Evolutionary conservation across 2,888 invertebrate species (phyloP).

Genomic region (Megaustenia siamemsis): DNA sequence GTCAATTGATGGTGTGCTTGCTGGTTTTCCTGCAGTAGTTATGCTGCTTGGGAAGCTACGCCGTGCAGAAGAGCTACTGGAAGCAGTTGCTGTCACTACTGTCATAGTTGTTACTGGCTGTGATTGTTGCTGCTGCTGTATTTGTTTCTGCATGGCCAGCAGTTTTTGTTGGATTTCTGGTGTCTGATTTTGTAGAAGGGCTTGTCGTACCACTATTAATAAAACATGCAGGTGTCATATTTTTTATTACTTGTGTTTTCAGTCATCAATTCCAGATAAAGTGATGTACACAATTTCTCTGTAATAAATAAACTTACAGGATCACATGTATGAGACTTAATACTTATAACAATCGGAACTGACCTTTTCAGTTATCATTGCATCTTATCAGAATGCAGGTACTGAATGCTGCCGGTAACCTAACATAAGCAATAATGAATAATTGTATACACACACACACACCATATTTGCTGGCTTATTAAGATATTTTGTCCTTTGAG

Average conservation of each 20-base stretch:
- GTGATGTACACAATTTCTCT: too few species aligned
- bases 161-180: conserved; percentile 96
- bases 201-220: conserved; percentile 91
- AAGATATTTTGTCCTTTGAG: too few species aligned
- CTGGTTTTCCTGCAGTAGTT: conserved; percentile 83
- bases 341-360: too few species aligned
- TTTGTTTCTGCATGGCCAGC: conserved; percentile 89
- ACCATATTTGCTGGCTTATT: too few species aligned
- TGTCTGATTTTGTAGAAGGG: conserved; percentile 93
- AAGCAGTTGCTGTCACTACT: not conserved
- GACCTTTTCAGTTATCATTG: too few species aligned
- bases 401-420: too few species aligned
- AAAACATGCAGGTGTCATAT: conserved; percentile 1
- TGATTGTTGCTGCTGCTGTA: conserved; percentile 66
- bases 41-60: conserved; percentile 30
- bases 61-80: conserved; percentile 35
- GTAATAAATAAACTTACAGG: too few species aligned
- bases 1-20: conserved; percentile 81
- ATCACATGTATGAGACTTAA: too few species aligned
- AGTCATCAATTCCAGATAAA: too few species aligned
- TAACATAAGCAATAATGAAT: too few species aligned
- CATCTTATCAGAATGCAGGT: too few species aligned
- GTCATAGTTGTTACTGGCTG: conserved; percentile 40
- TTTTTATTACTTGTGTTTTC: not conserved
- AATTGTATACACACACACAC: too few species aligned